A percentile compares a stretch with the other conserved stretches of the same genome.
These are phyloP conservation scores for Ceryle rudis DNA, from an alignment of 2,797 vertebrate genomes.

Conservation along the genomic window DNA sequence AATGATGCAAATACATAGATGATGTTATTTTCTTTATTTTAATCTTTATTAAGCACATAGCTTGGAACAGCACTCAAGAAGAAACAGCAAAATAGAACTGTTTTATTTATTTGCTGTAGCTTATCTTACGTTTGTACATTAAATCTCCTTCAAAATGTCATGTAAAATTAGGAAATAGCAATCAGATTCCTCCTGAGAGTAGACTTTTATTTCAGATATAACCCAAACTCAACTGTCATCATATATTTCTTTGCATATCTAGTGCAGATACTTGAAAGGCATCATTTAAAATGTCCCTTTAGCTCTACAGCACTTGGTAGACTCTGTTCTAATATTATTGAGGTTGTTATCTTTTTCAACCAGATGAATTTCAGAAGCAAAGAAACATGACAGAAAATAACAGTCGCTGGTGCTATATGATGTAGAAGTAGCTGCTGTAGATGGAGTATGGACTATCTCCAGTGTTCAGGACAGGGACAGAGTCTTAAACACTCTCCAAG, in stretches of 20 bases:
- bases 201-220: neutral
- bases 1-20: neutral
- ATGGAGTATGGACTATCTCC: neutral
- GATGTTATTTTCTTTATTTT: neutral
- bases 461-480: neutral
- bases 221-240: neutral
- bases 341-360: neutral
- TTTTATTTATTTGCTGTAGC: neutral
- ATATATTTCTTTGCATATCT: neutral
- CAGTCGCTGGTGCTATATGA: neutral
- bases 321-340: neutral
- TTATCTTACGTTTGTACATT: neutral
- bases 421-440: neutral
- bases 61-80: neutral
- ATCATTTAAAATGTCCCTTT: neutral
- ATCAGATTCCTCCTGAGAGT: neutral
- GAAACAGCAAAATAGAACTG: neutral
- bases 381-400: neutral
- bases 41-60: neutral
- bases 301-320: neutral
- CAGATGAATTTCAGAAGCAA: neutral
- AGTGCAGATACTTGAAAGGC: neutral
- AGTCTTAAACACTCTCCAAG: rapidly evolving
- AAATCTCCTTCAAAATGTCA: neutral
- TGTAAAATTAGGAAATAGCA: neutral